Percentiles rank a stretch among this genome's conserved stretches.
These are phyloP conservation scores for Gnathonemus echidnorhynchus DNA, from an alignment of 2,113 vertebrate genomes.

Conservation along the genomic window DNA sequence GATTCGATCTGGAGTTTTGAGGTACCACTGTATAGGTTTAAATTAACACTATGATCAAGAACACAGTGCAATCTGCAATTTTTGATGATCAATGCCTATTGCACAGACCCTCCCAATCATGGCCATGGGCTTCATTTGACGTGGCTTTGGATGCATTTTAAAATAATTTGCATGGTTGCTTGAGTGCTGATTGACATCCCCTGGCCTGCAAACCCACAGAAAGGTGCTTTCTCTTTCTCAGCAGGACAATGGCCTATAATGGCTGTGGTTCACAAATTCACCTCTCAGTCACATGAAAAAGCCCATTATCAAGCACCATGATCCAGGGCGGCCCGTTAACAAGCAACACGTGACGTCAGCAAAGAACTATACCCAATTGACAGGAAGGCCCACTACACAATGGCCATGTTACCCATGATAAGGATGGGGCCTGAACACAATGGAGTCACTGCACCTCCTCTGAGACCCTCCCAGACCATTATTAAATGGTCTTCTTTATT, in stretches of 20 bases:
- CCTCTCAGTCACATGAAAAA: neutral
- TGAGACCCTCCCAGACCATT: neutral
- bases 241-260: slow-evolving; percentile 10
- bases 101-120: neutral
- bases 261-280: neutral
- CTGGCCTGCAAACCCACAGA: neutral
- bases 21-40: too few relatives aligned
- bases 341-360: neutral
- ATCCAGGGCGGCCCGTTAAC: neutral
- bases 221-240: slow-evolving; percentile 5
- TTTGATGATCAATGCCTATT: too few relatives aligned
- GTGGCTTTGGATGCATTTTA: slow-evolving; percentile 44
- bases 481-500: neutral
- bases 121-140: neutral
- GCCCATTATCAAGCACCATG: neutral
- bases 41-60: too few relatives aligned
- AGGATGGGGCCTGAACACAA: neutral
- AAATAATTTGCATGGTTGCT: slow-evolving; percentile 54
- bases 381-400: neutral
- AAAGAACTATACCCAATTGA: neutral
- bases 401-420: neutral
- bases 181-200: slow-evolving; percentile 37
- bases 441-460: neutral
- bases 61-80: too few relatives aligned
- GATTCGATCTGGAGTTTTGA: too few relatives aligned